Evolutionary conservation across 2,888 invertebrate species (phyloP).

Genomic region (Therioaphis trifolii): DNA sequence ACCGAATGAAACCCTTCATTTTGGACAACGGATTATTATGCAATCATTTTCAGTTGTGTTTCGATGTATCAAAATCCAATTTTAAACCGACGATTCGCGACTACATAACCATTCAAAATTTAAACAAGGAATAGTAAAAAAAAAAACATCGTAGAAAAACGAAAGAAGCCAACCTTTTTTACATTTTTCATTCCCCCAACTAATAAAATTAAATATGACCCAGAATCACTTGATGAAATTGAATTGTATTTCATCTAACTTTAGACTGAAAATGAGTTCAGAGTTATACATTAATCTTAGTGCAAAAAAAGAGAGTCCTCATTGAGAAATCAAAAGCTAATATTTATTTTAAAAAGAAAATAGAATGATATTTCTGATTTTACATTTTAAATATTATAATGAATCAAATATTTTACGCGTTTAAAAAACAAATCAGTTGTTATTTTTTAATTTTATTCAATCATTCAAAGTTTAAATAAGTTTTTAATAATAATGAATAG

Average conservation of each 20-base stretch:
- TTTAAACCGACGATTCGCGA: background rate
- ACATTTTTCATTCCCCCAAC: background rate
- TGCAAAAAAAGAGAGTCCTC: background rate
- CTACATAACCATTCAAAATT: background rate
- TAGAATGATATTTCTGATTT: background rate
- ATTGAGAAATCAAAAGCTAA: constrained; percentile 19
- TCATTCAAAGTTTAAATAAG: too few species aligned
- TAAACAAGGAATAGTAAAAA: background rate
- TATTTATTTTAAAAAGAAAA: background rate
- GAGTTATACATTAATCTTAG: background rate
- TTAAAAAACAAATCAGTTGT: background rate
- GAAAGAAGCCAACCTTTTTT: background rate
- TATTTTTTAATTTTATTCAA: too few species aligned
- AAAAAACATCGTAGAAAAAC: background rate
- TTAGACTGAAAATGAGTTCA: background rate
- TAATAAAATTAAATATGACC: constrained; percentile 33
- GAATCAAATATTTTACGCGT: background rate
- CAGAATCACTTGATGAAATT: constrained; percentile 8
- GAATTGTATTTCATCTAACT: constrained; percentile 18
- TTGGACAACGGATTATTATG: constrained; percentile 30
- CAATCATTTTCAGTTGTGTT: constrained; percentile 5
- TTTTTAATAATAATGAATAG: too few species aligned
- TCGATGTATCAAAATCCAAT: constrained; percentile 35
- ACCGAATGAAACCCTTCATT: constrained; percentile 9
- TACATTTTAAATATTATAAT: background rate